phyloP scores from a whole-genome alignment of 2,113 vertebrate species.

The Acrocephalus arundinaceus region DNA sequence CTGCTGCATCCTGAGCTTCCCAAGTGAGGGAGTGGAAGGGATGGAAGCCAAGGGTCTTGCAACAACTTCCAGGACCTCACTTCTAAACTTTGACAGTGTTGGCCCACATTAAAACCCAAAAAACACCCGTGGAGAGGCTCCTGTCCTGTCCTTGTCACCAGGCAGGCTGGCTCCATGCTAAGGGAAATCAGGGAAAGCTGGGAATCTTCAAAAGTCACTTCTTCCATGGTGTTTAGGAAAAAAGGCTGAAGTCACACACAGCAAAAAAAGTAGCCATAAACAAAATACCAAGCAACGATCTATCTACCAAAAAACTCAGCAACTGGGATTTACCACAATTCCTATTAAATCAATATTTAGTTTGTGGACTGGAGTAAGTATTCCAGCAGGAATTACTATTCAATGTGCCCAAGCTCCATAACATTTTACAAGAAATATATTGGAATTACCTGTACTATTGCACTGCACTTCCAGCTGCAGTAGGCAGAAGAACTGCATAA shows the following conservation, averaged over 20 bases:
- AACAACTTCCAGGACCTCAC: background rate
- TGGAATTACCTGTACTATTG: background rate
- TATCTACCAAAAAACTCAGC: background rate
- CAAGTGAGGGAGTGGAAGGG: background rate
- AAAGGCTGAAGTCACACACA: background rate
- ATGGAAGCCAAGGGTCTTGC: background rate
- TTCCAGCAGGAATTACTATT: background rate
- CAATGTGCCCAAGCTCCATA: background rate
- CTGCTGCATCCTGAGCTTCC: background rate
- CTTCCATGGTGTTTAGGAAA: background rate
- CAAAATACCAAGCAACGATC: background rate
- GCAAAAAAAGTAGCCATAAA: rapidly evolving
- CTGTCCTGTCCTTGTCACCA: background rate
- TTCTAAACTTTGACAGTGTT: background rate
- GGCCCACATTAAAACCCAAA: background rate
- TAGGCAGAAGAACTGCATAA: background rate
- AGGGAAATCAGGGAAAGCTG: background rate
- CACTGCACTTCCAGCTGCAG: background rate
- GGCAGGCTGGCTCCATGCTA: rapidly evolving
- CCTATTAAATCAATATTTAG: background rate
- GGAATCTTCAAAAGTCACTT: background rate
- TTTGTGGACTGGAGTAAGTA: background rate
- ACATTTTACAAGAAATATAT: background rate
- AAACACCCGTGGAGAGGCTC: background rate
- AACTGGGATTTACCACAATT: background rate